Percentiles rank a stretch among this genome's conserved stretches.
phyloP scores from a whole-genome alignment of 2,888 invertebrate species.

The Saturnia japonica region DNA sequence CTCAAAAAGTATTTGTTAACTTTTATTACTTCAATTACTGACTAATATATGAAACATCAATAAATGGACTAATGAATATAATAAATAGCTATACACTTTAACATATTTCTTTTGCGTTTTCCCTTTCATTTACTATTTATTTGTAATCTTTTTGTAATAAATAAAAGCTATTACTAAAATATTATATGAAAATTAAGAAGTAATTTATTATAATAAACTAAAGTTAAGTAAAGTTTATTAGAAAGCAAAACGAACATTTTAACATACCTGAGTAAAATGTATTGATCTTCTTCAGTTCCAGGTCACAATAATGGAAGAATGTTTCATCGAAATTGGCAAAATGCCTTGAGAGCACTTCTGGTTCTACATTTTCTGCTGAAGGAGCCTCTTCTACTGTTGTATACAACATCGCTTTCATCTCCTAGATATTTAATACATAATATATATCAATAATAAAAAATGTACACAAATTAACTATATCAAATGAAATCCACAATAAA shows the following conservation, averaged over 20 bases:
- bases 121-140: no score
- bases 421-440: constrained; percentile 76
- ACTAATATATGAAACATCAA: no score
- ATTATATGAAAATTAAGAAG: not conserved
- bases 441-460: not conserved
- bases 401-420: constrained; percentile 98
- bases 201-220: not conserved
- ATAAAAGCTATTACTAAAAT: no score
- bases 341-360: constrained; percentile 92
- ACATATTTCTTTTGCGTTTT: no score
- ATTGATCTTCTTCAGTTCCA: constrained; percentile 97
- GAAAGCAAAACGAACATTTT: not conserved
- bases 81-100: no score
- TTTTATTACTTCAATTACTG: not conserved
- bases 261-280: constrained; percentile 94
- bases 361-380: constrained; percentile 94
- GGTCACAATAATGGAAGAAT: constrained; percentile 97
- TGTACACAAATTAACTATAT: not conserved
- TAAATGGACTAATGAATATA: no score
- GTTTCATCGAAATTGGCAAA: constrained; percentile 97
- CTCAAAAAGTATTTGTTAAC: no score
- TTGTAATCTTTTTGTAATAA: no score
- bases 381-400: constrained; percentile 95
- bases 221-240: not conserved
- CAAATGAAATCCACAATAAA: not conserved